These are phyloP conservation scores for Smutsia temminckii DNA, from an alignment of 2,797 vertebrate species.

Conservation along the genomic window DNA sequence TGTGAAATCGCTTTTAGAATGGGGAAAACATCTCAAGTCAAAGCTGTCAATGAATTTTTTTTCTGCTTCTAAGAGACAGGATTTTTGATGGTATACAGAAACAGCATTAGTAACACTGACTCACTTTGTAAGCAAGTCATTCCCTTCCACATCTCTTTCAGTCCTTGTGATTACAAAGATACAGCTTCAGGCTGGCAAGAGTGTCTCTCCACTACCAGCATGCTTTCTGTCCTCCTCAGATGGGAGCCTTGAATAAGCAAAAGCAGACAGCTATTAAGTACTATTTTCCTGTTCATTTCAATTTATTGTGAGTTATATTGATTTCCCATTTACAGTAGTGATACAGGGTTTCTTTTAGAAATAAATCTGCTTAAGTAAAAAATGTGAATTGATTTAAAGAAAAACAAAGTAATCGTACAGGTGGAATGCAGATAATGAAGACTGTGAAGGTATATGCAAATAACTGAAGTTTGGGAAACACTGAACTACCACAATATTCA, in stretches of 20 bases:
- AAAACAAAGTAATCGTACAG: not conserved
- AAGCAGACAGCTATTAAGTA: not conserved
- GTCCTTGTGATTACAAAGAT: not conserved
- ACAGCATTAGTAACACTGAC: not conserved
- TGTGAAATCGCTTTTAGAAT: not conserved
- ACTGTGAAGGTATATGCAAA: not conserved
- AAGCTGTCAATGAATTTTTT: not conserved
- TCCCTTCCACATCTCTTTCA: not conserved
- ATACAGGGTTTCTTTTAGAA: not conserved
- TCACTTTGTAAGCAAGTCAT: not conserved
- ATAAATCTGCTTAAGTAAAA: not conserved
- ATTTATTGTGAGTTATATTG: slow-evolving; percentile 2
- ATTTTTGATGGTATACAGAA: not conserved
- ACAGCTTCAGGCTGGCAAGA: not conserved
- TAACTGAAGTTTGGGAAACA: not conserved
- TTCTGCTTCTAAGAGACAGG: not conserved
- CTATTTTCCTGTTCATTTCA: not conserved
- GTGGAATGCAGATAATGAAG: not conserved
- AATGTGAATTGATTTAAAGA: not conserved
- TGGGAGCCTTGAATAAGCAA: not conserved
- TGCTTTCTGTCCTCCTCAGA: not conserved
- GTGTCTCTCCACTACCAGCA: not conserved
- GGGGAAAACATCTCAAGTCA: not conserved
- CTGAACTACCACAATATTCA: not conserved
- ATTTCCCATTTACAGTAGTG: not conserved